Base-by-base conservation (phyloP, 1,140 invertebrate species). In the Maconellicoccus hirsutus region DNA sequence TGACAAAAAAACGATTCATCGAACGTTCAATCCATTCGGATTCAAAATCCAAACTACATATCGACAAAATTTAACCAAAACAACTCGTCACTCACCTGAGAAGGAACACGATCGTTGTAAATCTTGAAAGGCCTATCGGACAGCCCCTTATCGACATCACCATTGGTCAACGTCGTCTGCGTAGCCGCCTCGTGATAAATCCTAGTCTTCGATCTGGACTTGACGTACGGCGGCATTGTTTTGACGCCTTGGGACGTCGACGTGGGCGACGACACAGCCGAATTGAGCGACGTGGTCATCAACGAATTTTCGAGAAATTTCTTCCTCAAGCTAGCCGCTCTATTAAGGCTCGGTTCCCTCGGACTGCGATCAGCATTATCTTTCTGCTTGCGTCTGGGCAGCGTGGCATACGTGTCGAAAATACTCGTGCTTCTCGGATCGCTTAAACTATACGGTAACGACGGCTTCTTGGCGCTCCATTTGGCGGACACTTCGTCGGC, bases 141-240 rank as follows among this genome's bases (percentile, higher is more conserved):
- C 6, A 66, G 25, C 6, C 14, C 25, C 8, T 25, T 10, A 66
- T 66, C 61, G 7, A 66, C 61, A 66, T 66, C 61, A 1, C 19
- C 19, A 26, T 66, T 66, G 61, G 87, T 84, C 23, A 92, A 77
- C 7, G 86, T 87, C 0, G 90, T 92, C 76, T 92, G 90, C 2
- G 85, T 83, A 16, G 82, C 82, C 0, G 82, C 87, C 78, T 92
- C 90, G 72, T 91, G 89, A 77, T 90, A 92, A 71, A 92, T 92
- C 74, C 85, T 82, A 0, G 87, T 90, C 75, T 82, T 83, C 10
- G 78, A 76, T 75, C 82, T 83, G 39, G 80, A 80, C 19, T 80
- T 79, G 12, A 82, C 81, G 72, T 83, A 82, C 0, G 84, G 83
- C 0, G 84, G 84, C 27, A 83, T 75, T 0, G 81, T 82, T 73